Evolutionary conservation across 2,797 vertebrate species (phyloP).

Genomic region (Varecia variegata): DNA sequence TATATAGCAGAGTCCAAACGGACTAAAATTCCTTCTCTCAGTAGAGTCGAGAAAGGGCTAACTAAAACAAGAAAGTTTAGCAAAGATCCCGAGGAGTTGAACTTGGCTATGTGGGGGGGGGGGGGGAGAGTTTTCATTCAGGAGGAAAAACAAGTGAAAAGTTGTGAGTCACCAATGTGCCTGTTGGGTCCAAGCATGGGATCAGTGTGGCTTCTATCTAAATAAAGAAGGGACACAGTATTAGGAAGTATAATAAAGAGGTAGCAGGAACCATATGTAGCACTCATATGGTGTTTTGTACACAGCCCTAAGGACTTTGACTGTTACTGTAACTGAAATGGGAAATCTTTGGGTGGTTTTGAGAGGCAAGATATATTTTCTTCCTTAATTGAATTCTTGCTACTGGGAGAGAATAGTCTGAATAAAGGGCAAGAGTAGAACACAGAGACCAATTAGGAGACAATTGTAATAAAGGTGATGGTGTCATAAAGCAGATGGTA

Average conservation of each 20-base stretch:
- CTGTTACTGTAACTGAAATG: not conserved
- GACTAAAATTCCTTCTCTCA: not conserved
- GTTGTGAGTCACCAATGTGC: not conserved
- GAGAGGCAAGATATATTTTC: not conserved
- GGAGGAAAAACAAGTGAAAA: not conserved
- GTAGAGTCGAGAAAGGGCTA: not conserved
- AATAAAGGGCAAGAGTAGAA: not conserved
- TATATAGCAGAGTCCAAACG: not conserved
- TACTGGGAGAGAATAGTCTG: not conserved
- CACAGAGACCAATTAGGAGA: not conserved
- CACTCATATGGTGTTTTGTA: not conserved
- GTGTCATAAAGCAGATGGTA: not conserved
- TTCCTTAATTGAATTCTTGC: not conserved
- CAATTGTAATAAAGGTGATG: not conserved
- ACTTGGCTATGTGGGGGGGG: fast-evolving
- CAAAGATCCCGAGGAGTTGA: not conserved
- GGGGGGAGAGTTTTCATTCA: not conserved
- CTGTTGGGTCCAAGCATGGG: not conserved
- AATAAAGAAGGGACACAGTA: not conserved
- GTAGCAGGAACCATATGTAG: not conserved
- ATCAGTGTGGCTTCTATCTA: not conserved
- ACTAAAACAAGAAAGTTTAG: not conserved
- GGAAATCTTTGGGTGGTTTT: not conserved
- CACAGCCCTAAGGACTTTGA: not conserved
- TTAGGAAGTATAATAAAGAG: not conserved